Percentiles rank a stretch among this genome's conserved stretches.
phyloP scores from a whole-genome alignment of 2,797 vertebrate species.

The Onychomys arenicola region DNA sequence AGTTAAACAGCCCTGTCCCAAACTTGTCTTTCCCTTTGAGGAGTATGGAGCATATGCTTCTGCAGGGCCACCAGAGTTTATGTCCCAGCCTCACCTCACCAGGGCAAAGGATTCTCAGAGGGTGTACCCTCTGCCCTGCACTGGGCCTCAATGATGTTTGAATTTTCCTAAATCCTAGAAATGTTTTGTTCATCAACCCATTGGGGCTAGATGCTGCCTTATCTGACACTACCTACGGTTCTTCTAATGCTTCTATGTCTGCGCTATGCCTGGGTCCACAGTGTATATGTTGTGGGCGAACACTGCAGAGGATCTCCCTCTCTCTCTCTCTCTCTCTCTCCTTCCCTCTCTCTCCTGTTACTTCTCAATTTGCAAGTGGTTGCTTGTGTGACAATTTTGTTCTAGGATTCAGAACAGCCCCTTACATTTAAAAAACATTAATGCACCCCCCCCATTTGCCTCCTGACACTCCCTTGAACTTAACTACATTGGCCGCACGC shows the following conservation, averaged over 20 bases:
- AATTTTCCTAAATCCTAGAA: not conserved
- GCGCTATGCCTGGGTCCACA: no score
- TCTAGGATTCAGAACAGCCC: not conserved
- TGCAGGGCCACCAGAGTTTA: fast-evolving
- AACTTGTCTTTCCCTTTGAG: fast-evolving
- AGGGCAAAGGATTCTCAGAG: not conserved
- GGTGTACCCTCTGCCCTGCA: fast-evolving
- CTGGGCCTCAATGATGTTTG: not conserved
- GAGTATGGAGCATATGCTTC: not conserved
- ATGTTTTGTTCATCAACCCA: not conserved
- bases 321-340: not conserved
- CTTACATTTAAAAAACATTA: not conserved
- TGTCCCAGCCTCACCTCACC: not conserved
- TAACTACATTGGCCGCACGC: not conserved
- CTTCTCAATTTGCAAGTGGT: not conserved
- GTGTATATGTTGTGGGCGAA: not conserved
- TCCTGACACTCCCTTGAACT: not conserved
- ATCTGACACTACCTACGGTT: no score
- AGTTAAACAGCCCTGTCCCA: not conserved
- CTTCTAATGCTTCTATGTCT: not conserved
- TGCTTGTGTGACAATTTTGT: no score
- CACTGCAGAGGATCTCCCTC: no score
- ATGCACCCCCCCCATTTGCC: not conserved
- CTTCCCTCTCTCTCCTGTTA: not conserved
- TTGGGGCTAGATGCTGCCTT: not conserved